Evolutionary conservation across 2,888 invertebrate genomes (phyloP), one percentile per base, ranked within the genome.

Genomic region (Cryptus viduatorius): DNA sequence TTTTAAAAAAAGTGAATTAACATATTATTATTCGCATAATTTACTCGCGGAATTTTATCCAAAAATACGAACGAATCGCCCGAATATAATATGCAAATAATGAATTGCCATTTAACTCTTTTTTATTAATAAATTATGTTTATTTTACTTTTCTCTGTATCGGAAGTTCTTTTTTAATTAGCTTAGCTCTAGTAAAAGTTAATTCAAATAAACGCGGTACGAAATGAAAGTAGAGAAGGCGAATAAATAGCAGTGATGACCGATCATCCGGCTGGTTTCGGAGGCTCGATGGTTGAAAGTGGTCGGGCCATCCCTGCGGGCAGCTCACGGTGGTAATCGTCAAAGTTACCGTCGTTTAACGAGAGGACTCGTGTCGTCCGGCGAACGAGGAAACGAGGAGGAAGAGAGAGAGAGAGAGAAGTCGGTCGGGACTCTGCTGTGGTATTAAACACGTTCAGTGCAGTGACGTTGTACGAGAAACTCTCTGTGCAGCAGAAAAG

Each of bases 331-430:
- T 5, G 31, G 42, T 75, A 80, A 80, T 80, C 73, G 75, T 68
- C 75, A 75, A 80, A 80, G 80, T 80, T 80, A 50, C 59, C 80
- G 31, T 68, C 75, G 80, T 68, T 75, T 68, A 79, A 82, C 69
- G 75, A 76, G 48, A 42, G 75, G 53, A 42, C 64, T 50, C 50
- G 76, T 65, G 76, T 65, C 50, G 53, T 76, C 65, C 76, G 19
- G 68, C 1, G 37, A 31, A 59, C 29, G 59, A 68, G 59, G 24
- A 19, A 46, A 61, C 46, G 61, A 56, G 53, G 53, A 53, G 48
- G 10, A 42, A 53, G 53, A 50, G 48, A 37, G 37, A 37, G 37
- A 37, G 37, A 37, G 37, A 37, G 37, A 5, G 68, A 29, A 56
- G 46, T 75, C 42, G 61, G 65, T 56, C 31, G 14, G 65, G 14